phyloP scores from a whole-genome alignment of 1,140 invertebrate genomes.

The Sycophila sp. region DNA sequence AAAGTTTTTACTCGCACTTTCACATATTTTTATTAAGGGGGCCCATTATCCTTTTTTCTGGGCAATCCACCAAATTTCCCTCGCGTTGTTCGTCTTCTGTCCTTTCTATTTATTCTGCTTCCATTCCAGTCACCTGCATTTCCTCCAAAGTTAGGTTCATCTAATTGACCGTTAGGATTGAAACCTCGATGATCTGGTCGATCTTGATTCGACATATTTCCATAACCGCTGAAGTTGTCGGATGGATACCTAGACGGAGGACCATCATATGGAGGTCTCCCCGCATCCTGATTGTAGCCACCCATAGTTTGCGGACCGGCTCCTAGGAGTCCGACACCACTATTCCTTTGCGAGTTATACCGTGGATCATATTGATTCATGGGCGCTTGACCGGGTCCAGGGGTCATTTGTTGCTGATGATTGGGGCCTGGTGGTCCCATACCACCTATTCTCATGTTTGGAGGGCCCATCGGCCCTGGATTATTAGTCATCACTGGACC shows the following conservation, averaged over 20 bases:
- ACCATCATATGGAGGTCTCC: constrained; percentile 48
- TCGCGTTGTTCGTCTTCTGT: constrained; percentile 19
- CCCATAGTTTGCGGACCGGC: constrained; percentile 51
- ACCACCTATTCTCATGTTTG: constrained; percentile 35
- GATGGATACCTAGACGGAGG: constrained; percentile 44
- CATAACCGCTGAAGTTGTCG: constrained; percentile 35
- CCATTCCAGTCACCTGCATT: constrained; percentile 26
- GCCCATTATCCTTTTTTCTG: constrained; percentile 28
- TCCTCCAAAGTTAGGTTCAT: constrained; percentile 1
- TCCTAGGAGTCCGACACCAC: constrained; percentile 59
- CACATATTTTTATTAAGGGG: background rate
- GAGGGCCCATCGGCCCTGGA: constrained; percentile 28
- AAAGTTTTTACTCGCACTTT: background rate
- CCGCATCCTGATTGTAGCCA: constrained; percentile 50
- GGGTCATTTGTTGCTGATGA: constrained; percentile 11
- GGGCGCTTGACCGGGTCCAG: constrained; percentile 44
- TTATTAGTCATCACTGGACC: constrained; percentile 32
- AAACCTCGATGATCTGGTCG: background rate
- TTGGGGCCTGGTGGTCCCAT: constrained; percentile 6
- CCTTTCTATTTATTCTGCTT: constrained; percentile 21
- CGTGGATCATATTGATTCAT: constrained; percentile 58
- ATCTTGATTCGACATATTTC: constrained; percentile 14
- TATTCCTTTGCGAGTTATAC: constrained; percentile 54
- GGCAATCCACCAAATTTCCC: constrained; percentile 32
- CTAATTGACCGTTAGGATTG: constrained; percentile 9